Evolutionary conservation across 1,140 invertebrate species (phyloP), one percentile per base, ranked within the genome.

Genomic region (Dufourea novaeangliae): DNA sequence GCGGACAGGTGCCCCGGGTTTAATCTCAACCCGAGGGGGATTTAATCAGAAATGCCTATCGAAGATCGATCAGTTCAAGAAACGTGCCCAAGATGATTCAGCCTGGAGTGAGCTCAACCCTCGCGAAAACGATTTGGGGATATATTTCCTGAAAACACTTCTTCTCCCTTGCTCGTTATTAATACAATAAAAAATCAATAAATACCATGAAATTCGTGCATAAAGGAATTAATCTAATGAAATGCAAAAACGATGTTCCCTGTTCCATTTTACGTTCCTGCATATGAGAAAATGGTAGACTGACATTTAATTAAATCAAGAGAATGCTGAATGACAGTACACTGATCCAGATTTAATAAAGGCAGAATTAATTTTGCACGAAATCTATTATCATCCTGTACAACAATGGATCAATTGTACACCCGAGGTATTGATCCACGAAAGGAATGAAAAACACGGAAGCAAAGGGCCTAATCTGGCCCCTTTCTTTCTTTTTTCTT

Each of bases 1-100:
- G 12, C 66, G 44, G 41, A 62, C 39, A 61, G 39, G 41, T 52
- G 71, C 66, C 34, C 41, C 50, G 22, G 27, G 63, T 79, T 82
- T 82, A 82, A 82, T 82, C 69, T 46, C 34, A 46, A 27, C 34
- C 69, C n/a, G n/a, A n/a, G n/a, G 25, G 46, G 66, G 29, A 52
- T 75, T 61, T 79, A 82, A 82, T 82, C 80, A 76, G 34, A 37
- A 37, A 68, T 68, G 52, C 67, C 66, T 70, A 61, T 20, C 66
- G 44, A 32, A 44, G 22, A 75, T 80, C 77, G 64, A 82, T 79
- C 22, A 27, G 27, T 68, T 68, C 57, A 32, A 29, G 25, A 29
- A 14, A 79, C 63, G 59, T 52, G 37, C 14, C 41, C n/a, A n/a
- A n/a, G 29, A 61, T 25, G 62, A 64, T 64, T 64, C n/a, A 10